phyloP scores from a whole-genome alignment of 2,113 vertebrate species.

The Xiphophorus maculatus region DNA sequence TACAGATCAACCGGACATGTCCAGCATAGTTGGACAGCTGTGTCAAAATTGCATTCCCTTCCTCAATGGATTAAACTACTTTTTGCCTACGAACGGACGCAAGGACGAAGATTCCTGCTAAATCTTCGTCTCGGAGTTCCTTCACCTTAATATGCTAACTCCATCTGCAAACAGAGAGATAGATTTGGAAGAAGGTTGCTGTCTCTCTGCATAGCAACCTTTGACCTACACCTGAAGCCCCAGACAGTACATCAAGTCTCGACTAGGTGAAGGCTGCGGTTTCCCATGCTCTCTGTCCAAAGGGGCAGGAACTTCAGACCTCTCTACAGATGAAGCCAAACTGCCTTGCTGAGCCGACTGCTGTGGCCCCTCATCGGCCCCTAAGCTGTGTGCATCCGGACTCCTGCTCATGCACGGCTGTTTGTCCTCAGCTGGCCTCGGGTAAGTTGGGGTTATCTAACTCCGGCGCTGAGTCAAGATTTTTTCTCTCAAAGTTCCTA shows the following conservation, averaged over 20 bases:
- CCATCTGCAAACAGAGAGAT: slow-evolving; percentile 39
- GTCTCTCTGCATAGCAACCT: slow-evolving; percentile 40
- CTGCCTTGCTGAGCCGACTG: slow-evolving; percentile 45
- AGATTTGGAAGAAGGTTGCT: slow-evolving; percentile 51
- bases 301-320: slow-evolving; percentile 62
- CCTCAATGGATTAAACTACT: slow-evolving; percentile 50
- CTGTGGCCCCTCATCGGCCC: slow-evolving; percentile 38
- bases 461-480: slow-evolving; percentile 44
- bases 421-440: slow-evolving; percentile 63
- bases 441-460: slow-evolving; percentile 73
- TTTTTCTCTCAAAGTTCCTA: slow-evolving; percentile 15
- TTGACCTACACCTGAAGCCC: slow-evolving; percentile 48
- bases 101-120: not conserved
- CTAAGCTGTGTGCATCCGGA: slow-evolving; percentile 59
- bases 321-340: slow-evolving; percentile 58
- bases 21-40: slow-evolving; percentile 62
- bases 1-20: slow-evolving; percentile 60
- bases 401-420: slow-evolving; percentile 50
- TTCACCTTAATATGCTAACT: not conserved
- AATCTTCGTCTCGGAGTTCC: slow-evolving; percentile 27
- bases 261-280: slow-evolving; percentile 56
- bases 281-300: slow-evolving; percentile 72
- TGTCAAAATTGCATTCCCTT: slow-evolving; percentile 67
- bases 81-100: slow-evolving; percentile 25
- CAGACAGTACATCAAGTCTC: slow-evolving; percentile 55